These are phyloP conservation scores for Leptopilina myrica DNA, from an alignment of 2,888 invertebrate genomes.

Conservation along the genomic window DNA sequence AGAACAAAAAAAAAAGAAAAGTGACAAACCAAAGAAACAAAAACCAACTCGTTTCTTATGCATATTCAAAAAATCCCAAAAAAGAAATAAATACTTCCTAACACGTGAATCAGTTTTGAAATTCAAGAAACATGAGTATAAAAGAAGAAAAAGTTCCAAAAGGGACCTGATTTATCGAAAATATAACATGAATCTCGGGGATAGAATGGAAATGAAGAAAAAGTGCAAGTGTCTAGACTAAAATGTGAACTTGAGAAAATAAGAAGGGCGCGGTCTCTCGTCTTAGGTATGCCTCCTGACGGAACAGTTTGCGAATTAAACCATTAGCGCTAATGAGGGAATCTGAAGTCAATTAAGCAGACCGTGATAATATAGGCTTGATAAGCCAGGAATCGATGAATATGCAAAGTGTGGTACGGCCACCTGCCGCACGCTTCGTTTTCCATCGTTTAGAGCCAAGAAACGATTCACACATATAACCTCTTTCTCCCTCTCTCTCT, in stretches of 20 bases:
- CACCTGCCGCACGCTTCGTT: slow-evolving; percentile 64
- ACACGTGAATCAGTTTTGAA: too few relatives aligned
- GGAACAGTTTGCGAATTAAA: slow-evolving; percentile 62
- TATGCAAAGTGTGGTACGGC: slow-evolving; percentile 69
- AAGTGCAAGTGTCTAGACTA: slow-evolving; percentile 17
- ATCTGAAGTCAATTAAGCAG: slow-evolving; percentile 73
- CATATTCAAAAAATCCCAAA: too few relatives aligned
- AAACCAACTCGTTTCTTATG: too few relatives aligned
- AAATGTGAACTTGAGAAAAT: slow-evolving; percentile 30
- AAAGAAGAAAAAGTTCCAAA: too few relatives aligned
- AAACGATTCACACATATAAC: neutral
- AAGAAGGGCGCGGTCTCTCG: slow-evolving; percentile 20
- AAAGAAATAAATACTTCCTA: too few relatives aligned
- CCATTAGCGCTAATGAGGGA: slow-evolving; percentile 72
- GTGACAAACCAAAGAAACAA: too few relatives aligned
- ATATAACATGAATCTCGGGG: too few relatives aligned
- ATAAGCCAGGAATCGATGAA: slow-evolving; percentile 70
- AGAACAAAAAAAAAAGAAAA: neutral
- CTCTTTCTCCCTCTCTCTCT: neutral
- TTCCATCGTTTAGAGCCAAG: slow-evolving; percentile 29
- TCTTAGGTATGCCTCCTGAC: slow-evolving; percentile 1
- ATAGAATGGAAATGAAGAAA: neutral
- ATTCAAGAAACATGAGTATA: too few relatives aligned
- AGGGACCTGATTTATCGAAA: too few relatives aligned
- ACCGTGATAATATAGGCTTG: slow-evolving; percentile 68